Percentiles rank a stretch among this genome's conserved stretches.
phyloP scores from a whole-genome alignment of 2,888 invertebrate species.

The Dryadula phaetusa region DNA sequence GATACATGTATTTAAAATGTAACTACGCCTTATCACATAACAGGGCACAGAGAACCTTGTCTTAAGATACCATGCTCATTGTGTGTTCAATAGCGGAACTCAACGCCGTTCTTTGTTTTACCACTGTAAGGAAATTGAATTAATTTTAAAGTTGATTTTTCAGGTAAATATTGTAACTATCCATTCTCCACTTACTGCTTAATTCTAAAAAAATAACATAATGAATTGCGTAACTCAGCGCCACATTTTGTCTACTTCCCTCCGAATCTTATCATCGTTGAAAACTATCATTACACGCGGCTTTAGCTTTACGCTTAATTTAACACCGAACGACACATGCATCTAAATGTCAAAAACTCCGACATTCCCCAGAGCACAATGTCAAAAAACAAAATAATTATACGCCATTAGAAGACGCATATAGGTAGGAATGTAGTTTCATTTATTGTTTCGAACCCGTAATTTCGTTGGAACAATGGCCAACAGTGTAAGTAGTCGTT shows the following conservation, averaged over 20 bases:
- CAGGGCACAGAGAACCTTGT: neutral
- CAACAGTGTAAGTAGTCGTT: constrained; percentile 20
- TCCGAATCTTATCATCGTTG: no score
- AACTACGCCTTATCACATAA: neutral
- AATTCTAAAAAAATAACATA: no score
- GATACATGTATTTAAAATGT: constrained; percentile 67
- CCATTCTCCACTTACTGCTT: no score
- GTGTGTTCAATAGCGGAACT: no score
- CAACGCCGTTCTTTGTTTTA: no score
- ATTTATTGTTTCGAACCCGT: constrained; percentile 28
- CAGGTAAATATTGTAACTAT: no score
- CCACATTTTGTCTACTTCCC: neutral
- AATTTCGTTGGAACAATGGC: constrained; percentile 40
- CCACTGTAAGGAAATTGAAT: no score
- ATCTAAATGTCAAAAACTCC: constrained; percentile 68
- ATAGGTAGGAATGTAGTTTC: constrained; percentile 46
- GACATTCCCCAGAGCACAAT: constrained; percentile 79
- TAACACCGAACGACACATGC: constrained; percentile 76
- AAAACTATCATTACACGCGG: no score
- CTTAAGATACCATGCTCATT: neutral
- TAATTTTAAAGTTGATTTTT: no score
- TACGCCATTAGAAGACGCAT: constrained; percentile 55
- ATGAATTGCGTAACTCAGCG: neutral
- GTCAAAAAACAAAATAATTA: constrained; percentile 77
- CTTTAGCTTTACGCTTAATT: constrained; percentile 81